Evolutionary conservation across 2,888 invertebrate genomes (phyloP).

Genomic region (Sepiola atlantica): DNA sequence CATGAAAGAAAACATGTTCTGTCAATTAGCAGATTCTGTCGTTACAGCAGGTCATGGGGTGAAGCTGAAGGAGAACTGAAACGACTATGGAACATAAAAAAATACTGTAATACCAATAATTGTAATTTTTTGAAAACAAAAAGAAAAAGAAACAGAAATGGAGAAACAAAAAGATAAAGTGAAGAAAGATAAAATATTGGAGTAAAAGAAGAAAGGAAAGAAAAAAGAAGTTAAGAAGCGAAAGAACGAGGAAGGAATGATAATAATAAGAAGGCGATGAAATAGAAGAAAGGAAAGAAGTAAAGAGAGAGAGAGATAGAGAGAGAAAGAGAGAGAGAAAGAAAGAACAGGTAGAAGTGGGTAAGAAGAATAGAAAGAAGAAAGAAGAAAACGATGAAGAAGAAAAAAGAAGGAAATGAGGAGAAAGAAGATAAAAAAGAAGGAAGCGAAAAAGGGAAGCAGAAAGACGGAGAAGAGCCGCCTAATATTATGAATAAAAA

Average conservation of each 20-base stretch:
- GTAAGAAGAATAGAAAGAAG: not conserved
- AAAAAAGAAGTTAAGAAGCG: not conserved
- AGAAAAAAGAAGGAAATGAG: not conserved
- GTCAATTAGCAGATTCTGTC: too few relatives aligned
- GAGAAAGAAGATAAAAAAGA: not conserved
- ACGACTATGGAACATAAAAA: too few relatives aligned
- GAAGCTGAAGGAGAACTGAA: too few relatives aligned
- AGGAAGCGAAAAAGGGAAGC: not conserved
- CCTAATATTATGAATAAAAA: too few relatives aligned
- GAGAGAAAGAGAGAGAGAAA: not conserved
- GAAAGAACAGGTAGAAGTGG: not conserved
- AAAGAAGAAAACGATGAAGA: not conserved
- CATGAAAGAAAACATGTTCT: too few relatives aligned
- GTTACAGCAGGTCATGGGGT: too few relatives aligned
- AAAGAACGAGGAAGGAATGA: not conserved
- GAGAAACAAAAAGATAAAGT: not conserved
- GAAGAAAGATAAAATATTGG: too few relatives aligned
- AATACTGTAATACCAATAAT: too few relatives aligned
- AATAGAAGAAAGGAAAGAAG: not conserved
- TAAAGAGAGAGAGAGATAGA: not conserved
- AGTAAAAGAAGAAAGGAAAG: not conserved
- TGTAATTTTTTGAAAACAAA: fast-evolving
- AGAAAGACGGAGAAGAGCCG: too few relatives aligned
- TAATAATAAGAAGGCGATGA: not conserved
- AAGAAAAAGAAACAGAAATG: not conserved